Base-by-base conservation (phyloP, 2,113 vertebrate genomes). In the Chrysochloris asiatica region DNA sequence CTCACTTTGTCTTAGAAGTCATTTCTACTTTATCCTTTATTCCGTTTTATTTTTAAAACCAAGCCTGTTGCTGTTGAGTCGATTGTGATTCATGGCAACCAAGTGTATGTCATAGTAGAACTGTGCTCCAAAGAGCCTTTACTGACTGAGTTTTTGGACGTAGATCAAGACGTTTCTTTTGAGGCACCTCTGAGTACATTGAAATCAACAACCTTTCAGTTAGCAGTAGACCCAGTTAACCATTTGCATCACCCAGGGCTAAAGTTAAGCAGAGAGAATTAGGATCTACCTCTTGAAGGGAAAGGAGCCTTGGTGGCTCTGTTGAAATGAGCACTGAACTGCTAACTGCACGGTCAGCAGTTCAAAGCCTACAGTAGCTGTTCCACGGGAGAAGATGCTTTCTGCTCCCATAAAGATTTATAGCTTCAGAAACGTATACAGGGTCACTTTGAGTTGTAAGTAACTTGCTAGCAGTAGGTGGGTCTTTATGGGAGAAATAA, bases 21-120 rank as follows among this genome's bases (percentile, higher is more conserved):
- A 63, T 52, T 91, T 92, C n/a, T 26, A 43, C 54, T 56, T 89
- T n/a, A 86, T 43, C 84, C 17, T 86, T 73, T 41, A 48, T 86
- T 77, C 80, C n/a, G n/a, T n/a, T 83, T 82, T 73, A 69, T 86
- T 76, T 43, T 63, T 33, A 63, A 12, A 63, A 30, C 59, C 59
- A 13, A 33, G 14, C 26, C 30, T 33, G 59, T 63, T 63, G 28
- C 59, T 33, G 30, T 63, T 6, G 9, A 61, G 56, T 61, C 8
- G 59, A 14, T 63, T 33, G 6, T 10, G 30, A 63, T 30, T 63
- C 59, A 33, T 63, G 30, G 59, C 8, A 12, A 13, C 28, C 30
- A 3, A 13, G 59, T 63, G 59, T 33, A 11, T 14, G 30, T 63
- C 28, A 63, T 30, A 59, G 26, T 59, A 59, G 26, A 59, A 26